Percentiles rank a stretch among this genome's conserved stretches.
These are phyloP conservation scores for Hypercompe scribonia DNA, from an alignment of 2,888 invertebrate genomes.

Conservation along the genomic window DNA sequence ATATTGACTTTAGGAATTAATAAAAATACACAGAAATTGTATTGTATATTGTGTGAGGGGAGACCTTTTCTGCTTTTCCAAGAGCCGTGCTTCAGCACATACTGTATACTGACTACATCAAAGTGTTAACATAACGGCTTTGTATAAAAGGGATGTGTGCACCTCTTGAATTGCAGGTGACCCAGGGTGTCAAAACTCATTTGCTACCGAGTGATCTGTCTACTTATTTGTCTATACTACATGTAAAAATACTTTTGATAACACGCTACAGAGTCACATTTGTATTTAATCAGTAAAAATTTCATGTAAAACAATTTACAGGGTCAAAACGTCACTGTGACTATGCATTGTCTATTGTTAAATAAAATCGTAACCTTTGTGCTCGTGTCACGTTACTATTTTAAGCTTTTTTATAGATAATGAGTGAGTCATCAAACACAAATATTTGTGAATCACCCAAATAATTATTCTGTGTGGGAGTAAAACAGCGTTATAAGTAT, in stretches of 20 bases:
- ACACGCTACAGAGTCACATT: background rate
- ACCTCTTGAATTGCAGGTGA: too few species aligned
- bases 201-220: too few species aligned
- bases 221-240: background rate
- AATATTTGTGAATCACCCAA: background rate
- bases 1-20: too few species aligned
- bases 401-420: background rate
- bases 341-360: background rate
- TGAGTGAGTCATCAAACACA: background rate
- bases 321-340: background rate
- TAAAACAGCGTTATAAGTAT: background rate
- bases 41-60: background rate
- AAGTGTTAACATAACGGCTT: too few species aligned
- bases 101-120: too few species aligned
- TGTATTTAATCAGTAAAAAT: background rate
- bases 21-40: background rate
- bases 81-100: background rate
- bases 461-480: background rate
- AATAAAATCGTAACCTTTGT: background rate
- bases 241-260: background rate
- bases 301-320: background rate
- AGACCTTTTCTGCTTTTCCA: background rate
- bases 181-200: background rate
- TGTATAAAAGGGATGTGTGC: background rate
- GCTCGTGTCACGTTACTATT: background rate